Evolutionary conservation across 1,140 invertebrate species (phyloP).

Genomic region (Macrotrachela quadricornifera): DNA sequence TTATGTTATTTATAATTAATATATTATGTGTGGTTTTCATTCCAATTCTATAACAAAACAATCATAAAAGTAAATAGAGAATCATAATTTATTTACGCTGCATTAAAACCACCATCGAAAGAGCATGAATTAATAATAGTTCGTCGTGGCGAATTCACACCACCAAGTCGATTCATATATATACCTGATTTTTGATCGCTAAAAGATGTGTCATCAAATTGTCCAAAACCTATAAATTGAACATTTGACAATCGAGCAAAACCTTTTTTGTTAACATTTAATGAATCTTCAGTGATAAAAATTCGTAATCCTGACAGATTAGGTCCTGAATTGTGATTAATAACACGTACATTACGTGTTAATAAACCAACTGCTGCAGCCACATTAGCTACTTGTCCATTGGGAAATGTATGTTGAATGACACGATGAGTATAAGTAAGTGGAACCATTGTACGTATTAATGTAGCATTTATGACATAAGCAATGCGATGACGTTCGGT

Average conservation of each 20-base stretch:
- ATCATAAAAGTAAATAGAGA: not conserved
- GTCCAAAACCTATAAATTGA: not conserved
- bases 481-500: conserved; percentile 9
- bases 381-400: conserved; percentile 8
- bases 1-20: conserved; percentile 1
- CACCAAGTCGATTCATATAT: not conserved
- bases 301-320: conserved; percentile 24
- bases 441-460: not conserved
- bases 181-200: conserved; percentile 2
- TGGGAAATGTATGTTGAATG: not conserved
- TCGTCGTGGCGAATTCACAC: conserved; percentile 6
- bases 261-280: not conserved
- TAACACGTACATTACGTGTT: conserved; percentile 21
- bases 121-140: conserved; percentile 2
- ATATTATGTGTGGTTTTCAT: not conserved
- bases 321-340: conserved; percentile 10
- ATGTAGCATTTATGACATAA: not conserved
- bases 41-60: too few species aligned
- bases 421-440: not conserved
- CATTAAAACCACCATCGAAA: not conserved
- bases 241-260: conserved; percentile 1
- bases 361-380: conserved; percentile 21
- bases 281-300: conserved; percentile 12
- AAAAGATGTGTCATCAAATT: not conserved
- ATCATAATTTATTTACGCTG: not conserved